phyloP scores from a whole-genome alignment of 37 sponge, comb jelly and placozoan genomes.

The Agelas oroides region DNA sequence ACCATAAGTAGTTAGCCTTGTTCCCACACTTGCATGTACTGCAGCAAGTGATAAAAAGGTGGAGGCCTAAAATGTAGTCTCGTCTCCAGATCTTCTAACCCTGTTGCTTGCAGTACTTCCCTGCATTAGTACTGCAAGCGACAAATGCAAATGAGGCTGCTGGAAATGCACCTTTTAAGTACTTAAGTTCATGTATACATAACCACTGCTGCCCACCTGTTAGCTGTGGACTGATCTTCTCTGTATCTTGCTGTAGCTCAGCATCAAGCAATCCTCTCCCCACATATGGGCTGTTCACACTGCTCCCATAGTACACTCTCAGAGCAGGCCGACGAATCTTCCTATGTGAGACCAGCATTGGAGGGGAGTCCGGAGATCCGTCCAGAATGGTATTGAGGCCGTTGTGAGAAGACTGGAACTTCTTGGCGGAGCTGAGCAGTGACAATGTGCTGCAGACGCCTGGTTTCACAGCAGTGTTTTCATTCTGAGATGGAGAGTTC shows the following conservation, averaged over 20 bases:
- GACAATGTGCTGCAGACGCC: too few relatives aligned
- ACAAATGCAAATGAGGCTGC: too few relatives aligned
- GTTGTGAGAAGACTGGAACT: neutral
- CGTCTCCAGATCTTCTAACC: too few relatives aligned
- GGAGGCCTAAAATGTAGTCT: too few relatives aligned
- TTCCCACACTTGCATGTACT: too few relatives aligned
- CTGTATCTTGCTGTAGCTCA: neutral
- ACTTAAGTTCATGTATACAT: too few relatives aligned
- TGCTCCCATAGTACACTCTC: conserved; percentile 30
- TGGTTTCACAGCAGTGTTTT: neutral
- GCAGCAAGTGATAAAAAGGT: too few relatives aligned
- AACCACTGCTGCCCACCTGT: too few relatives aligned
- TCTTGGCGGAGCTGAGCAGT: neutral
- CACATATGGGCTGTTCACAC: conserved; percentile 33
- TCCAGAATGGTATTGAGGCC: conserved; percentile 58
- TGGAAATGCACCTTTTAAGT: too few relatives aligned
- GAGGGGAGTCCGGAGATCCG: neutral
- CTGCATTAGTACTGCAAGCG: too few relatives aligned
- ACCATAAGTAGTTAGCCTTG: too few relatives aligned
- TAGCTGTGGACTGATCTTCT: conserved; percentile 30
- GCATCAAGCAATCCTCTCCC: neutral
- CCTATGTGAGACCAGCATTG: neutral
- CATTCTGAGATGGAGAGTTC: neutral
- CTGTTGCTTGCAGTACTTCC: too few relatives aligned
- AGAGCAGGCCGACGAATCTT: conserved; percentile 26